Base-by-base conservation (phyloP, 1,140 invertebrate genomes). In the Pentalonia nigronervosa region DNA sequence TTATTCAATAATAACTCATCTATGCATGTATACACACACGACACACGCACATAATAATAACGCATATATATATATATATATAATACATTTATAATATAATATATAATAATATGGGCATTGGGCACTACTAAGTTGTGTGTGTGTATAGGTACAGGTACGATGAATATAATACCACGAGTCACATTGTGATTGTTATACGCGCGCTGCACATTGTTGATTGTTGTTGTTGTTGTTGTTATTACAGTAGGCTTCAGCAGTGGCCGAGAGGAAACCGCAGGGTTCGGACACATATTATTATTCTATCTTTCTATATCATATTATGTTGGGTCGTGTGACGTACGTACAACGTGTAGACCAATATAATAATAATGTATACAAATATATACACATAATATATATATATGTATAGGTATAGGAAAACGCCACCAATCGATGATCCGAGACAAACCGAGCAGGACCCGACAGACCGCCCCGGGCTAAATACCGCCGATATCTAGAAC, bases 191-290 rank as follows among this genome's bases (percentile, higher is more conserved):
- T 34, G 34, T 83, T 34, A 50, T 48, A 48, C 9, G 11, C 48
- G 36, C 47, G 7, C 47, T n/a, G 30, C 48, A 48, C 67, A 91
- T 91, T 81, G 90, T 91, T 81, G 67, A 83, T 89, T 89, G 87
- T 91, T 91, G 90, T 91, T 90, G 89, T 90, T n/a, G n/a, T n/a
- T n/a, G n/a, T n/a, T 91, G 90, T 91, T 91, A 91, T 91, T 91
- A 81, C 90, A 91, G 90, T 81, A 81, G 90, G 90, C 56, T 21
- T 47, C 36, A 60, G 53, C 17, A 25, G 25, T 20, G 25, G 11
- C 45, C 9, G 41, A 91, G 81, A 23, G 67, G 67, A 90, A 90
- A 91, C 90, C 67, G 67, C 90, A 91, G 50, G 89, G 56, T 34
- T 60, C 56, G 56, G 36, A 36, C 50, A 90, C 60, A 67, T 67